Conservation (phyloP, 2,113 vertebrate species). For the Xiphophorus couchianus region DNA sequence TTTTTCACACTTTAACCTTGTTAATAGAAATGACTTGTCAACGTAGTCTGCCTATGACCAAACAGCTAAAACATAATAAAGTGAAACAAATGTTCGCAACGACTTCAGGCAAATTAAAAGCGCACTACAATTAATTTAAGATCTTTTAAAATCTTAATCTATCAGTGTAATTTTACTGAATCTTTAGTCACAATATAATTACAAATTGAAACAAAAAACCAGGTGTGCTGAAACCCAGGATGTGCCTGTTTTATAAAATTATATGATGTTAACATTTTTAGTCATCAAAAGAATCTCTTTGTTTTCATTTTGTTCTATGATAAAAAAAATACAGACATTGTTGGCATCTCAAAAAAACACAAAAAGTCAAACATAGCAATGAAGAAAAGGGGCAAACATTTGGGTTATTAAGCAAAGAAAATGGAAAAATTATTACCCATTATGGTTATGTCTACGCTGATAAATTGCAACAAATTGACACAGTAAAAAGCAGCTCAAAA, state of each 20-base stretch:
- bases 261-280: constrained; percentile 10
- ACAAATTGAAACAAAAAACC: constrained; percentile 7
- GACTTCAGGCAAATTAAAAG: constrained; percentile 7
- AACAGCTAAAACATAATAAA: constrained; percentile 3
- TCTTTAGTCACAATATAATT: constrained; percentile 11
- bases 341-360: neutral
- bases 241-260: constrained; percentile 13
- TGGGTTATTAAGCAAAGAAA: neutral
- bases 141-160: neutral
- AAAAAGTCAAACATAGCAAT: neutral
- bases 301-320: neutral
- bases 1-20: constrained; percentile 15
- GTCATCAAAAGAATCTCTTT: constrained; percentile 6
- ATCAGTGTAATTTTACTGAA: neutral
- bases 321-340: neutral
- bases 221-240: neutral
- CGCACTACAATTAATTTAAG: neutral
- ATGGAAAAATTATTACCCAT: neutral
- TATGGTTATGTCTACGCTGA: neutral
- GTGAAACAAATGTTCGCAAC: constrained; percentile 1
- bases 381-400: neutral
- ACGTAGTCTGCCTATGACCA: neutral
- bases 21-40: constrained; percentile 32
- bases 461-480: neutral
- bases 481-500: neutral